Conservation (phyloP, 2,888 invertebrate species). For the Coelinius sp. region DNA sequence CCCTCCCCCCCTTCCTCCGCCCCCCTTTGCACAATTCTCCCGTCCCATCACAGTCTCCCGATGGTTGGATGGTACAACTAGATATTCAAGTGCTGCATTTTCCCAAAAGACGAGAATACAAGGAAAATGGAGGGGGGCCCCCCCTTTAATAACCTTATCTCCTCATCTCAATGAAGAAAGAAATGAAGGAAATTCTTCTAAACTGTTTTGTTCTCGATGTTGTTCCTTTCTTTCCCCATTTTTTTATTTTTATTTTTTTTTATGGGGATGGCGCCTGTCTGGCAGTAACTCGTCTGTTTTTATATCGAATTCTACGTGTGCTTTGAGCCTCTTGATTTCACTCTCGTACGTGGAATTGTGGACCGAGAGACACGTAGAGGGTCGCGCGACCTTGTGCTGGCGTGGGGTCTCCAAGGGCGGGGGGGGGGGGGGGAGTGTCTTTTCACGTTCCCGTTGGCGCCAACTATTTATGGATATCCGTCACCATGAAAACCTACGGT, state of each 20-base stretch:
- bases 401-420: constrained; percentile 36
- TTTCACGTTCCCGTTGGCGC: constrained; percentile 17
- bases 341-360: constrained; percentile 18
- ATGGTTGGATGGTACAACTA: constrained; percentile 12
- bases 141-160: neutral
- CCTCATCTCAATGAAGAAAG: neutral
- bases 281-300: constrained; percentile 1
- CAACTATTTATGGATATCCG: constrained; percentile 17
- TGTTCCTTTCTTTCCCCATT: neutral
- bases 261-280: constrained; percentile 7
- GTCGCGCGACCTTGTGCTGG: constrained; percentile 9
- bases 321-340: neutral
- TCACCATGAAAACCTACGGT: neutral
- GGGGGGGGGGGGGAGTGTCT: constrained; percentile 35
- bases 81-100: constrained; percentile 9
- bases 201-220: neutral
- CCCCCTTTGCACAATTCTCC: neutral
- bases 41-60: neutral
- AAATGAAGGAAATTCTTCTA: neutral
- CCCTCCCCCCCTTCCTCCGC: neutral
- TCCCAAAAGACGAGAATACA: neutral
- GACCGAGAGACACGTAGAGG: neutral
- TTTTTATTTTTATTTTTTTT: neutral
- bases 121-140: neutral
- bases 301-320: neutral